Conservation (phyloP, 2,113 vertebrate species). For the Pipa parva region DNA sequence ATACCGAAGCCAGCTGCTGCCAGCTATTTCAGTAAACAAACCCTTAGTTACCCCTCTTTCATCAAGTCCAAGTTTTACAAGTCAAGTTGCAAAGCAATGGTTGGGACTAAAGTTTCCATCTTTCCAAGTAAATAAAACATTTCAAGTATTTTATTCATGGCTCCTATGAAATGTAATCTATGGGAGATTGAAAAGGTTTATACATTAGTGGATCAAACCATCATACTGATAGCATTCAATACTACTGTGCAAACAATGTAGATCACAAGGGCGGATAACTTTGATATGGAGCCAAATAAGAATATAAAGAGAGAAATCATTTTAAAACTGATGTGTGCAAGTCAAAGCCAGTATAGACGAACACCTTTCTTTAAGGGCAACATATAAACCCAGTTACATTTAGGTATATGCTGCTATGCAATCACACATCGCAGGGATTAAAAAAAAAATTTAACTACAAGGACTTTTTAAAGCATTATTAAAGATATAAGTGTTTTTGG, state of each 20-base stretch:
- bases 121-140: slow-evolving; percentile 27
- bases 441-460: too few species aligned
- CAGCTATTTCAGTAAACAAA: slow-evolving; percentile 31
- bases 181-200: slow-evolving; percentile 8
- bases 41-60: slow-evolving; percentile 31
- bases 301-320: background rate
- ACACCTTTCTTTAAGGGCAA: too few species aligned
- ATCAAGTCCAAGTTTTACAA: slow-evolving; percentile 24
- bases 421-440: too few species aligned
- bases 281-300: slow-evolving; percentile 2
- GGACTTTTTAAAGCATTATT: too few species aligned
- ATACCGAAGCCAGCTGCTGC: slow-evolving; percentile 30
- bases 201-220: background rate
- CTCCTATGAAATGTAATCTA: background rate
- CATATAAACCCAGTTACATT: too few species aligned
- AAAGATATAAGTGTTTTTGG: too few species aligned
- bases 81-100: slow-evolving; percentile 28
- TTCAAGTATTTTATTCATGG: slow-evolving; percentile 29
- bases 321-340: too few species aligned
- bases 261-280: background rate
- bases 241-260: background rate
- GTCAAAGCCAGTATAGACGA: too few species aligned
- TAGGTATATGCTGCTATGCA: too few species aligned
- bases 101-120: slow-evolving; percentile 13
- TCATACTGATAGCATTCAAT: background rate